phyloP scores from a whole-genome alignment of 2,797 vertebrate species.

The Myripristis jacobus region DNA sequence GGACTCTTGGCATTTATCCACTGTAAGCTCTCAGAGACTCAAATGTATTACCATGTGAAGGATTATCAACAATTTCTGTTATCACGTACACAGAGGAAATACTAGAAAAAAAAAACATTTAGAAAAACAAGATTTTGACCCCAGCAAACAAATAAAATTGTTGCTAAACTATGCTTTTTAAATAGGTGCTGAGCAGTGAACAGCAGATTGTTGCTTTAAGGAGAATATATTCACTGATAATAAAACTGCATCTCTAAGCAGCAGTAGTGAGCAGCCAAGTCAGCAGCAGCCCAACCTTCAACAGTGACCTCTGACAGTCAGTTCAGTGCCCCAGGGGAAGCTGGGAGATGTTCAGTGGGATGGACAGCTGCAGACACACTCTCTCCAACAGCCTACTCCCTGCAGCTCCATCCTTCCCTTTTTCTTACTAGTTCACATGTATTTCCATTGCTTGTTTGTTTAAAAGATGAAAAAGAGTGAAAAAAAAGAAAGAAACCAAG shows the following conservation, averaged over 20 bases:
- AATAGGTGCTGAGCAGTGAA: slow-evolving; percentile 59
- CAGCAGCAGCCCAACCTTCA: slow-evolving; percentile 70
- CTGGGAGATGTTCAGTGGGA: slow-evolving; percentile 39
- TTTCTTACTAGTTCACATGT: neutral
- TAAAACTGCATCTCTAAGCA: slow-evolving; percentile 64
- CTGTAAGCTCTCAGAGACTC: slow-evolving; percentile 25
- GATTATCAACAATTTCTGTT: slow-evolving; percentile 51
- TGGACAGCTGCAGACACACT: slow-evolving; percentile 25
- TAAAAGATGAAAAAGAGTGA: neutral
- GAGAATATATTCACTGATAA: slow-evolving; percentile 14
- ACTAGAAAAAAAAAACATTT: slow-evolving; percentile 37
- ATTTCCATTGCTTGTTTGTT: slow-evolving; percentile 11
- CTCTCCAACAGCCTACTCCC: slow-evolving; percentile 4
- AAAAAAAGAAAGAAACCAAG: neutral
- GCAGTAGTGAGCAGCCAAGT: slow-evolving; percentile 43
- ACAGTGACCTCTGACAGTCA: slow-evolving; percentile 54
- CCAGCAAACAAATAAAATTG: slow-evolving; percentile 28
- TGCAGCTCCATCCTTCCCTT: slow-evolving; percentile 9
- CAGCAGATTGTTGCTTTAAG: slow-evolving; percentile 5
- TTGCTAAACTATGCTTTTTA: slow-evolving; percentile 2
- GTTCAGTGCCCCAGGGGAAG: slow-evolving; percentile 52
- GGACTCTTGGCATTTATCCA: slow-evolving; percentile 44
- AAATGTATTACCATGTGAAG: slow-evolving; percentile 33
- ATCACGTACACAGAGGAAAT: slow-evolving; percentile 29
- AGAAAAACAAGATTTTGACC: neutral